phyloP scores from a whole-genome alignment of 2,797 vertebrate genomes.

The Darevskia mixta region DNA sequence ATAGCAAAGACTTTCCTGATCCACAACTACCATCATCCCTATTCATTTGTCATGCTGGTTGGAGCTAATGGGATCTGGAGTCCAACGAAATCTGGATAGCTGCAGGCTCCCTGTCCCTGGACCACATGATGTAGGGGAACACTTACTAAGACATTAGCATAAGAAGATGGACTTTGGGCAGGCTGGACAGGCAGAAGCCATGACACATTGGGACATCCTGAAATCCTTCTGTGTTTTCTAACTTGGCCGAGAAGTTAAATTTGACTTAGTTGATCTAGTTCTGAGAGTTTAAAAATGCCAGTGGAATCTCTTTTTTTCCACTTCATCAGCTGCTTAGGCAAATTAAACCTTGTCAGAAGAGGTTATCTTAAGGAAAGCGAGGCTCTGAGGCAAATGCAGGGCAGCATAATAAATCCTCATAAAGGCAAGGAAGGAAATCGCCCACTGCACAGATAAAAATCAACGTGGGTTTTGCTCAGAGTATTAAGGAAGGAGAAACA shows the following conservation, averaged over 20 bases:
- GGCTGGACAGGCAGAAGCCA: background rate
- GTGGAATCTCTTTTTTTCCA: slow-evolving; percentile 14
- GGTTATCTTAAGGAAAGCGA: slow-evolving; percentile 22
- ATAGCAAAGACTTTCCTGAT: background rate
- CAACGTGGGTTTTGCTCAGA: background rate
- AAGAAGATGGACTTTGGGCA: background rate
- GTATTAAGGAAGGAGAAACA: background rate
- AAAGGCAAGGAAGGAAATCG: slow-evolving; percentile 16
- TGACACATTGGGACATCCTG: background rate
- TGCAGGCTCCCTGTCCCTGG: too few species aligned
- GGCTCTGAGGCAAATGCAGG: slow-evolving; percentile 18
- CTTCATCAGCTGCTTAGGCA: slow-evolving; percentile 24
- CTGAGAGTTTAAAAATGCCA: background rate
- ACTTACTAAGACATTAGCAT: background rate
- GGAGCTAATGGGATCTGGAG: background rate
- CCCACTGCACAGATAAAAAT: slow-evolving; percentile 5
- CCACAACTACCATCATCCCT: too few species aligned
- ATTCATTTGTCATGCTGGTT: background rate
- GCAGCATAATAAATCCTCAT: slow-evolving; percentile 30
- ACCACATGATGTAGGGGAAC: background rate
- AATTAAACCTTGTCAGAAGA: slow-evolving; percentile 38
- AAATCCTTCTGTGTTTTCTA: background rate
- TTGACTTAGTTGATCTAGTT: slow-evolving; percentile 1
- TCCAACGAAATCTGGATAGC: too few species aligned
- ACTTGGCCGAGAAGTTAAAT: background rate